Evolutionary conservation across 2,888 invertebrate genomes (phyloP), one percentile per base, ranked within the genome.

Genomic region (Galeruca laticollis): DNA sequence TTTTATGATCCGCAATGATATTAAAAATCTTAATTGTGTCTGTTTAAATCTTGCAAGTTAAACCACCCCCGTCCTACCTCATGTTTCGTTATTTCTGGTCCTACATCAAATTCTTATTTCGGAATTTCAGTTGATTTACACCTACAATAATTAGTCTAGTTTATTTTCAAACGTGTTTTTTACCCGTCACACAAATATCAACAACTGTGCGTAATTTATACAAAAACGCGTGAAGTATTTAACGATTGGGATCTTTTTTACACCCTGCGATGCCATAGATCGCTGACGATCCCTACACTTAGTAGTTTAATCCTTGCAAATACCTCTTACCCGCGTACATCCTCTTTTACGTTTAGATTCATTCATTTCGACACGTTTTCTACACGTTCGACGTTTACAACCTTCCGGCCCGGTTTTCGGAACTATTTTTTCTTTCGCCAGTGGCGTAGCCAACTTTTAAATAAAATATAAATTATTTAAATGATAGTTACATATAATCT

Each of bases 301-400:
- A 61, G 56, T 62, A 56, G 31, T 60, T 70, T 75, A 76, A 76
- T 76, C 76, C 76, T 67, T 70, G 60, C 62, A 69, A 72, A 72
- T 66, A 69, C 51, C 60, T 61, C 66, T 40, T 62, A 37, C 59
- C 52, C 74, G 72, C 75, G 75, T 75, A 73, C 73, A 62, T 71
- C 69, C 68, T 59, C 18, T 72, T 69, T 68, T 52, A 15, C 64
- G 63, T 62, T 66, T 33, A 59, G 51, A 59, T 35, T 68, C 70
- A 77, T 77, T 77, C 74, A 76, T 69, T 59, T 63, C 47, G 69
- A 69, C 77, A 77, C 77, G 77, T 76, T 68, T 65, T 49, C 13
- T 47, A 62, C 57, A 64, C 57, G 59, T 70, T 70, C 11, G 33
- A 56, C 33, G 33, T 65, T 74, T 74, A 74, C 60, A 68, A 70